Base-by-base conservation (phyloP, 2,888 invertebrate species). In the Drosophila niveifrons region DNA sequence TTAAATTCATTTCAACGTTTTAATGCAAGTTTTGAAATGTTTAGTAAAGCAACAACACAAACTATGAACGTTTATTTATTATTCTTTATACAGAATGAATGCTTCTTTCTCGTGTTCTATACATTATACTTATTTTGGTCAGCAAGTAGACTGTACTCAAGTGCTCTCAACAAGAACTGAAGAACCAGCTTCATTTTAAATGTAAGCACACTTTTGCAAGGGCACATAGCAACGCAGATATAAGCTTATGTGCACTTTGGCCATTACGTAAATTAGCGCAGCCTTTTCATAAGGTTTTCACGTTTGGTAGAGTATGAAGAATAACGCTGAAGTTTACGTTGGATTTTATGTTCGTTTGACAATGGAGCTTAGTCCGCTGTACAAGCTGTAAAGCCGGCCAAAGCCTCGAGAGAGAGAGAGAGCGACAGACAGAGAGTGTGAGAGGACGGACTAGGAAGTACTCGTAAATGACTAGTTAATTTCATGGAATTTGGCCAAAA, bases 401-500 rank as follows among this genome's bases (percentile, higher is more conserved):
- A 13, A 23, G 18, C n/a, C n/a, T 15, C 0, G 34, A 18, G 15
- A 15, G 15, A 10, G 11, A 11, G 28, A 15, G 47, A 10, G 29
- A 17, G 48, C 11, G 15, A 0, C 15, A 3, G 31, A 18, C 8
- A 3, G 44, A 17, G 18, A 56, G 44, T 34, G 31, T n/a, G 15
- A 2, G 13, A 36, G 36, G 23, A 23, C 23, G 23, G 23, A 10
- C 31, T 4, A 31, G 13, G 17, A 43, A 43, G 17, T 15, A 13
- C 39, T 28, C 56, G 46, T 48, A 67, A 67, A 61, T 73, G 53
- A 53, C 63, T 73, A 68, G 75, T 75, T 75, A 78, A 75, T 78
- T 65, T 69, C 61, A 62, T 63, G 63, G 50, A 50, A 62, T 76
- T 66, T 51, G 47, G 50, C 57, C 18, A 31, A 58, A 65, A 64